A percentile compares a stretch with the other conserved stretches of the same genome.
phyloP scores from a whole-genome alignment of 2,888 invertebrate genomes.

The Drosophila greeni region DNA sequence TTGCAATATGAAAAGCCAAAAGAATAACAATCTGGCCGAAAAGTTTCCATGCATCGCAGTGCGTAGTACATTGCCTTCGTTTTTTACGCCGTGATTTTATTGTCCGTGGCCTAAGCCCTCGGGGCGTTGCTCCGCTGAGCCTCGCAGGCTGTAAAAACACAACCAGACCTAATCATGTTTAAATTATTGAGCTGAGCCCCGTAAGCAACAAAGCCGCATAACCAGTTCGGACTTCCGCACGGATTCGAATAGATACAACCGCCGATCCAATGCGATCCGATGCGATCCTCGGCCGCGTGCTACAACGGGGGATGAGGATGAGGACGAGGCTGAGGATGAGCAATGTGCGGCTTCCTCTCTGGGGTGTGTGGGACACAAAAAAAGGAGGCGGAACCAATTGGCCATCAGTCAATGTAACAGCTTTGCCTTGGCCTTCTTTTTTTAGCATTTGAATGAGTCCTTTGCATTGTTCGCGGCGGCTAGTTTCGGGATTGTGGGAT shows the following conservation, averaged over 20 bases:
- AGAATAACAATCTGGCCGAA: constrained; percentile 59
- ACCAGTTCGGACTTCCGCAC: constrained; percentile 67
- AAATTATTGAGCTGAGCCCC: constrained; percentile 75
- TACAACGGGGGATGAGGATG: constrained; percentile 23
- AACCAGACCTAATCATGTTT: constrained; percentile 78
- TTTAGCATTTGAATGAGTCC: constrained; percentile 51
- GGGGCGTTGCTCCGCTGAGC: constrained; percentile 51
- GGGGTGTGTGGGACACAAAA: constrained; percentile 3
- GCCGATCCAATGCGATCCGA: constrained; percentile 10
- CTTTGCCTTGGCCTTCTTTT: constrained; percentile 33
- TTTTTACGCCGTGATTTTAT: constrained; percentile 49
- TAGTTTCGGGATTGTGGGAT: constrained; percentile 57
- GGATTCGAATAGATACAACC: constrained; percentile 11
- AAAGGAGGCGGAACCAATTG: constrained; percentile 76
- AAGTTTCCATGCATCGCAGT: constrained; percentile 30
- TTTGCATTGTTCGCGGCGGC: constrained; percentile 19
- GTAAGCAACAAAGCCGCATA: constrained; percentile 61
- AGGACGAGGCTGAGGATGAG: neutral
- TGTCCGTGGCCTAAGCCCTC: constrained; percentile 66
- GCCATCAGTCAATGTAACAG: constrained; percentile 73
- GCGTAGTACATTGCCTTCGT: constrained; percentile 43
- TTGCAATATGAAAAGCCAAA: constrained; percentile 67
- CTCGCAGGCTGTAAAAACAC: constrained; percentile 78
- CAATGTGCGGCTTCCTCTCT: constrained; percentile 23
- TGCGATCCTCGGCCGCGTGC: constrained; percentile 58